These are phyloP conservation scores for Dicranocentrus wangi DNA, from an alignment of 2,888 invertebrate species.

Conservation along the genomic window DNA sequence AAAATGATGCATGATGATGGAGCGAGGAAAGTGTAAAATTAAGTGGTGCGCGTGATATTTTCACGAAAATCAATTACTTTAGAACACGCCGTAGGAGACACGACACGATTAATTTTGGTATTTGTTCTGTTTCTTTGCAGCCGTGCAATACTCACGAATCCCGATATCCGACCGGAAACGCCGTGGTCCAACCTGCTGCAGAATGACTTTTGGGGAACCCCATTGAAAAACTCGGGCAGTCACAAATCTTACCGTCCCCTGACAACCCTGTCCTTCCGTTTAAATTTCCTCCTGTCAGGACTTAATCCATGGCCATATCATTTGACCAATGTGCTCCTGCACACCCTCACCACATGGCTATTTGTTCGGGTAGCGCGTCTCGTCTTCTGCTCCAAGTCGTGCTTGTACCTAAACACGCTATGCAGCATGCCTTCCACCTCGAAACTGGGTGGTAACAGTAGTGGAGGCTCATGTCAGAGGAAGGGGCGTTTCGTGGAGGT, in stretches of 20 bases:
- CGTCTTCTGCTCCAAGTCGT: conserved; percentile 71
- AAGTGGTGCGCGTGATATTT: too few species aligned
- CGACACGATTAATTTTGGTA: conserved; percentile 2
- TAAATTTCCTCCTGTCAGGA: conserved; percentile 84
- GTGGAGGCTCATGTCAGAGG: conserved; percentile 49
- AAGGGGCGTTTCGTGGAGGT: conserved; percentile 55
- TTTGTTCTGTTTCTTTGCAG: conserved; percentile 79
- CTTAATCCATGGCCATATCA: conserved; percentile 89
- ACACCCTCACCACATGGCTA: conserved; percentile 76
- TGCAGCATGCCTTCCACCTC: conserved; percentile 28
- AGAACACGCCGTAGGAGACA: neutral
- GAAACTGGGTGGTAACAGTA: conserved; percentile 24
- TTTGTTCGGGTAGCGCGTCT: conserved; percentile 74
- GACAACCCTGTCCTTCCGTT: conserved; percentile 89
- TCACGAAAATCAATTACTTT: neutral
- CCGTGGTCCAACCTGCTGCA: conserved; percentile 87
- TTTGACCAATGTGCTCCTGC: conserved; percentile 78
- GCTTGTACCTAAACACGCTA: conserved; percentile 70
- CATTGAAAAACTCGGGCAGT: conserved; percentile 87
- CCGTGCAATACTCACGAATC: conserved; percentile 95
- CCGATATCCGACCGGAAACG: conserved; percentile 87
- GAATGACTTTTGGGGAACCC: conserved; percentile 99
- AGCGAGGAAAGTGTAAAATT: too few species aligned
- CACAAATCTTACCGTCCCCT: conserved; percentile 98
- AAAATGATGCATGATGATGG: too few species aligned